Percentiles rank a stretch among this genome's conserved stretches.
Conservation (phyloP, 2,797 vertebrate genomes). For the Cephalopachus bancanus region DNA sequence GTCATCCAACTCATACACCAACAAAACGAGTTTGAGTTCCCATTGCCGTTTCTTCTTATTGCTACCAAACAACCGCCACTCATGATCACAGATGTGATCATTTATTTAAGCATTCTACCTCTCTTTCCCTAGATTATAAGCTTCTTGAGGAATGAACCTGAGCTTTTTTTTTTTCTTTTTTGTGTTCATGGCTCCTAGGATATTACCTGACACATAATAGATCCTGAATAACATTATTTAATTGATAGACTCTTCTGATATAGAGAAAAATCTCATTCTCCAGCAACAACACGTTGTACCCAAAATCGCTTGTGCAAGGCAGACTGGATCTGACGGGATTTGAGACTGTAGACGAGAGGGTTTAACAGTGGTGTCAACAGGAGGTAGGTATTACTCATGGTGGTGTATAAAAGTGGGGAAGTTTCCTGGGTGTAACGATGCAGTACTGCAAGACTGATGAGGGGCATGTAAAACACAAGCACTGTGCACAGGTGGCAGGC, state of each 20-base stretch:
- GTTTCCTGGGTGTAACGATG: constrained; percentile 53
- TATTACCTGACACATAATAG: not conserved
- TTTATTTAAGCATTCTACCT: not conserved
- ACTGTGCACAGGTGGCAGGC: constrained; percentile 75
- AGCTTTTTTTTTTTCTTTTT: not conserved
- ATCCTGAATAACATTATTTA: not conserved
- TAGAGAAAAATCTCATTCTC: constrained; percentile 82
- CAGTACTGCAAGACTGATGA: constrained; percentile 71
- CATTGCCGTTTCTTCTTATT: not conserved
- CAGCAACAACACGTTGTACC: constrained; percentile 68
- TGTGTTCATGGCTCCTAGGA: not conserved
- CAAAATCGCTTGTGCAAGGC: constrained; percentile 69
- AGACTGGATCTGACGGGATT: constrained; percentile 75
- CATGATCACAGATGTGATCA: not conserved
- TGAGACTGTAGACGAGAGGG: constrained; percentile 76
- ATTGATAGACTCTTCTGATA: constrained; percentile 67
- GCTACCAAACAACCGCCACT: not conserved
- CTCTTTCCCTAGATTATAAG: not conserved
- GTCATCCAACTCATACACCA: not conserved
- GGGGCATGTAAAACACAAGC: constrained; percentile 75
- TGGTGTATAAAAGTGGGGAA: constrained; percentile 62
- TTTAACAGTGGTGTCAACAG: constrained; percentile 78
- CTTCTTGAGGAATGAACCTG: not conserved
- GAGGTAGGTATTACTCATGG: constrained; percentile 75
- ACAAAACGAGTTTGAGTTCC: not conserved